Percentiles rank a stretch among this genome's conserved stretches.
Conservation (phyloP, 1,140 invertebrate species). For the Drosophila subobscura region DNA sequence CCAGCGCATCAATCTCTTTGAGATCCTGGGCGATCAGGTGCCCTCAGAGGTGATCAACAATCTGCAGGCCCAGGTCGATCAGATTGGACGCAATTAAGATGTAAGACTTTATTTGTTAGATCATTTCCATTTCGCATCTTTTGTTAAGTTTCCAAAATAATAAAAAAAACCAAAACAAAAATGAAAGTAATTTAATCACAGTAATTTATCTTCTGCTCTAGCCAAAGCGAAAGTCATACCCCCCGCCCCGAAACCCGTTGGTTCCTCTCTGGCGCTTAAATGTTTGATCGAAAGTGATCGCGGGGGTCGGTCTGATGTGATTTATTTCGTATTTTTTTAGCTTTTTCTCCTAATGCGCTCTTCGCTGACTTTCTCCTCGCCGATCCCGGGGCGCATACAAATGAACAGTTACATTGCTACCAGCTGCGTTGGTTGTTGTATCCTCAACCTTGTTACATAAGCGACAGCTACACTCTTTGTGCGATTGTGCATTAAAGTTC, state of each 20-base stretch:
- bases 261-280: slow-evolving; percentile 37
- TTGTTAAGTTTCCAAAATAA: slow-evolving; percentile 71
- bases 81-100: slow-evolving; percentile 88
- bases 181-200: slow-evolving; percentile 53
- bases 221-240: slow-evolving; percentile 66
- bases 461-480: slow-evolving; percentile 7
- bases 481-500: slow-evolving; percentile 60
- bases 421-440: slow-evolving; percentile 19
- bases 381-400: slow-evolving; percentile 69
- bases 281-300: slow-evolving; percentile 31
- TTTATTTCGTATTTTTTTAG: slow-evolving; percentile 36
- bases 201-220: slow-evolving; percentile 35
- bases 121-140: slow-evolving; percentile 46
- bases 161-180: slow-evolving; percentile 44
- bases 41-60: slow-evolving; percentile 94
- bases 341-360: slow-evolving; percentile 51
- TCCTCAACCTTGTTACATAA: slow-evolving; percentile 78
- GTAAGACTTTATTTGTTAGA: slow-evolving; percentile 15
- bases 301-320: slow-evolving; percentile 9
- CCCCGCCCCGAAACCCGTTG: slow-evolving; percentile 55
- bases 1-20: slow-evolving; percentile 91
- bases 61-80: slow-evolving; percentile 91
- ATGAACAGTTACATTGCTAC: slow-evolving; percentile 58
- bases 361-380: slow-evolving; percentile 63
- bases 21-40: slow-evolving; percentile 91